Base-by-base conservation (phyloP, 35 echinoderm and acorn worm genomes). In the Acanthaster planci region DNA sequence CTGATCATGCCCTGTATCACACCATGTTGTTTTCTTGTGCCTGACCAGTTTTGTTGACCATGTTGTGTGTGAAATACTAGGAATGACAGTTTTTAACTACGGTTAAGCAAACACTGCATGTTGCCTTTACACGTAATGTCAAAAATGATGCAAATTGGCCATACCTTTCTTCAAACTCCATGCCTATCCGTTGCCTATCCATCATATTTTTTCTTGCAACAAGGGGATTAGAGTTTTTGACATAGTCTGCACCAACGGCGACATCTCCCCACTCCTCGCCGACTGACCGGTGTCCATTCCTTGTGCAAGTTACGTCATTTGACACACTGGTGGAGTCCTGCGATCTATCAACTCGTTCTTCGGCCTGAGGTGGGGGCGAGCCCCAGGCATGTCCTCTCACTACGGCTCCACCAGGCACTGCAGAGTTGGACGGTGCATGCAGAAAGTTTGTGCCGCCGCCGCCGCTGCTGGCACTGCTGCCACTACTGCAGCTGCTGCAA, bases 211-310 rank as follows among this genome's bases (percentile, higher is more conserved):
- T 72, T 4, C 64, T n/a, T 21, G 34, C 64, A 72, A 34, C n/a
- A 72, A 27, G 64, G 3, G 64, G 64, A 26, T 31, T 72, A 31
- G 52, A 22, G 60, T 68, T 21, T 17, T 37, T 12, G 30, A 38
- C 38, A 36, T 64, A 57, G 27, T 58, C 53, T 26, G 77, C 77
- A 57, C 81, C 81, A n/a, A 34, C 81, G 17, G 34, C 81, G 5
- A 17, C 81, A 83, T 53, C 81, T 38, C 55, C 81, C 81, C 81
- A 83, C 56, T 83, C 81, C 14, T 39, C 42, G 38, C 56, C 52
- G 35, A 30, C 52, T 19, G 51, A 51, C 56, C 37, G 56, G 36
- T 83, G 81, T 57, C 52, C 52, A 58, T 83, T 83, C 38, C 81
- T 83, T 36, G 53, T 53, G 53, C 81, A 83, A 7, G 19, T 51